Conservation (phyloP, 2,888 invertebrate species). For the Leucoma salicis region DNA sequence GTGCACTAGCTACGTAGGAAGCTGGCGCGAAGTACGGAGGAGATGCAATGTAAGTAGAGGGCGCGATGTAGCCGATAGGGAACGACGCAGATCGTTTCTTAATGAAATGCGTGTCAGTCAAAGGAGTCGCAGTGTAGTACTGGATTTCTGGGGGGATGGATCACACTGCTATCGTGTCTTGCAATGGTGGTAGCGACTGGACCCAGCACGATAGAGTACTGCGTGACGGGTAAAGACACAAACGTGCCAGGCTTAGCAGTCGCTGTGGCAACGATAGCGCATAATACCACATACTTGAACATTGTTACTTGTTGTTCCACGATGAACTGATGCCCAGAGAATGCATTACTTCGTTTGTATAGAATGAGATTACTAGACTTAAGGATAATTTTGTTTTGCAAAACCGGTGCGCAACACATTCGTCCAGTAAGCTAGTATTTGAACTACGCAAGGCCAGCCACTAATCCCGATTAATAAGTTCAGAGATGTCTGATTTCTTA, state of each 20-base stretch:
- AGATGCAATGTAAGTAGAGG: constrained; percentile 19
- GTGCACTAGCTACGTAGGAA: not conserved
- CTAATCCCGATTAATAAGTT: constrained; percentile 45
- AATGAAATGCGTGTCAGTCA: constrained; percentile 53
- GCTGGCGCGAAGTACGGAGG: not conserved
- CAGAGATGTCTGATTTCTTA: too few relatives aligned
- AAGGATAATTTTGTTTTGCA: constrained; percentile 61
- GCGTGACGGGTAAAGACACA: constrained; percentile 30
- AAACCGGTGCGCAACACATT: constrained; percentile 67
- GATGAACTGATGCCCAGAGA: constrained; percentile 61
- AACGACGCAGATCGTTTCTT: constrained; percentile 44
- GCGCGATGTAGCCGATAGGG: constrained; percentile 27
- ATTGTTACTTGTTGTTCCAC: constrained; percentile 70
- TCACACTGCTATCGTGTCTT: constrained; percentile 66
- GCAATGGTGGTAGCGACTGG: constrained; percentile 61
- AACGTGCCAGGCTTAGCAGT: constrained; percentile 61
- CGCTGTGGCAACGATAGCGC: constrained; percentile 81
- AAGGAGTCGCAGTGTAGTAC: constrained; percentile 45
- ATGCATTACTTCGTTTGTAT: constrained; percentile 58
- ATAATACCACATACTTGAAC: constrained; percentile 82
- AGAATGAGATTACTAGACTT: constrained; percentile 56
- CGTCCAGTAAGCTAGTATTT: constrained; percentile 72
- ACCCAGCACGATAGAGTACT: constrained; percentile 42
- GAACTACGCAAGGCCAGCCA: constrained; percentile 57
- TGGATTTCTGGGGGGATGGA: constrained; percentile 57